Base-by-base conservation (phyloP, 2,888 invertebrate species). In the Tiliacea citrago region DNA sequence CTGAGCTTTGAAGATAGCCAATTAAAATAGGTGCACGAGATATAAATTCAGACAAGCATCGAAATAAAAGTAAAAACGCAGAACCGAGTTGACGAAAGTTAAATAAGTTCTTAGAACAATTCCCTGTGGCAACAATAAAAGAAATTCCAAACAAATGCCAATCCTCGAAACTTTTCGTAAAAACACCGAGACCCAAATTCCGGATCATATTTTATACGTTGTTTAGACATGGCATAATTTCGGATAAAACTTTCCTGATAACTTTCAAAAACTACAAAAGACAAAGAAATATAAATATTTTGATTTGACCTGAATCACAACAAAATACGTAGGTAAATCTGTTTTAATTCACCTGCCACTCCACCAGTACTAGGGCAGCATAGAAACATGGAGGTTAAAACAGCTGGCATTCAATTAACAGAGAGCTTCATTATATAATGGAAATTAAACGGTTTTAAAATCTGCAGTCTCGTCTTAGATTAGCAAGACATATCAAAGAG, bases 121-220 rank as follows among this genome's bases (percentile, higher is more conserved):
- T 51, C 29, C 35, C 24, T 60, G 67, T 74, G 60, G 55, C 63
- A 73, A 74, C 79, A 82, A 80, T 73, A 58, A 49, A 69, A 76
- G 24, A 53, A 77, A 80, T 84, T 66, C 73, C 57, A 55, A 68
- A 58, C 57, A 66, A 61, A 85, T 74, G 58, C 65, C 67, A 74
- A 73, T 77, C 78, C 42, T 60, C 29, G 39, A 71, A 73, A 72
- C 51, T 61, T 51, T 35, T 67, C 49, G 18, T 58, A 55, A 72
- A 57, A 73, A 47, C 24, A 8, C 24, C 12, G 47, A 70, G 61
- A 39, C 61, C 68, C 66, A 62, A 77, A 77, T 81, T 66, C 75
- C 68, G 49, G 21, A 57, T 55, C 55, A 58, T 74, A 70, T 75
- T 66, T 73, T 60, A 73, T 67, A 73, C 58, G n/a, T 47, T 74